Evolutionary conservation across 2,888 invertebrate genomes (phyloP).

Genomic region (Siphonodentalium dalli): DNA sequence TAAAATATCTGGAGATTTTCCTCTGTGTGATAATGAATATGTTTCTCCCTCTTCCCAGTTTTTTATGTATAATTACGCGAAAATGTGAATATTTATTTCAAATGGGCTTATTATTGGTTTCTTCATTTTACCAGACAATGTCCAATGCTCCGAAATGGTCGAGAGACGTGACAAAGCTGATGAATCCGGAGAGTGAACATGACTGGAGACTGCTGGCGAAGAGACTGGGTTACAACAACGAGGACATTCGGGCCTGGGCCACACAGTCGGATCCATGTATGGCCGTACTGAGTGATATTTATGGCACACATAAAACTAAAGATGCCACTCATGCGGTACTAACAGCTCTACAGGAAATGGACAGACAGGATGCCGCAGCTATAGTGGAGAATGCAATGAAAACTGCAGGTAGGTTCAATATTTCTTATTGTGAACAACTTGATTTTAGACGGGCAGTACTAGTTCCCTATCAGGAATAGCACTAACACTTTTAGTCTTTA

Average conservation of each 20-base stretch:
- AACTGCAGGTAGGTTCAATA: conserved; percentile 36
- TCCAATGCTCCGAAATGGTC: conserved; percentile 61
- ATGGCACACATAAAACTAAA: conserved; percentile 56
- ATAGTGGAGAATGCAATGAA: conserved; percentile 60
- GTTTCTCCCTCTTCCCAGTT: background rate
- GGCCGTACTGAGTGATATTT: conserved; percentile 61
- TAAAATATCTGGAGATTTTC: background rate
- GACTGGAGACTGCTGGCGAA: conserved; percentile 60
- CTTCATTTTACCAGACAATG: conserved; percentile 48
- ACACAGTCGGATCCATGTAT: conserved; percentile 59
- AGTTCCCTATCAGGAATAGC: background rate
- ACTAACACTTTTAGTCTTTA: background rate
- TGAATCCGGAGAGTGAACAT: conserved; percentile 49
- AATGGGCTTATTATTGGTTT: background rate
- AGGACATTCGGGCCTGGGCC: conserved; percentile 59
- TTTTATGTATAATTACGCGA: background rate
- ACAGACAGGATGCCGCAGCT: conserved; percentile 50
- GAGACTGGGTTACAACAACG: conserved; percentile 57
- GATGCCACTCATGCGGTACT: conserved; percentile 53
- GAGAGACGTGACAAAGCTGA: conserved; percentile 52
- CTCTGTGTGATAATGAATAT: background rate
- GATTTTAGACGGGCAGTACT: background rate
- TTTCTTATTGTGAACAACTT: background rate
- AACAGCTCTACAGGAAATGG: conserved; percentile 57
- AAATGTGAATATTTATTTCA: background rate